A percentile compares a stretch with the other conserved stretches of the same genome.
phyloP scores from a whole-genome alignment of 2,113 vertebrate genomes.

The Lagenorhynchus albirostris region DNA sequence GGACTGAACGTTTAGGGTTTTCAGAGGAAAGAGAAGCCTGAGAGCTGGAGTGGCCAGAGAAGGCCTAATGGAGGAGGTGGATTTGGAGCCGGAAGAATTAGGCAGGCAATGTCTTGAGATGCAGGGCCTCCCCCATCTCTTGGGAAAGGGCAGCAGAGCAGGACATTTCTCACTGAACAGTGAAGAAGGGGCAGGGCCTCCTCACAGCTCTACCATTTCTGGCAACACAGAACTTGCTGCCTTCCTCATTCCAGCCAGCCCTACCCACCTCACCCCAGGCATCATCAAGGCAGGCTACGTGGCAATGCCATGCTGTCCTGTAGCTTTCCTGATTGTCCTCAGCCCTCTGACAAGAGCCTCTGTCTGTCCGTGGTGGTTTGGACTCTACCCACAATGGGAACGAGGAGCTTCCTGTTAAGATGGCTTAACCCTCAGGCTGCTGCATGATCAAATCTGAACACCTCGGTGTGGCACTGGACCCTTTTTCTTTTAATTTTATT shows the following conservation, averaged over 20 bases:
- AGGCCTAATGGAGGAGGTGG: neutral
- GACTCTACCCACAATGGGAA: neutral
- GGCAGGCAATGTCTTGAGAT: neutral
- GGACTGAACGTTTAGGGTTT: neutral
- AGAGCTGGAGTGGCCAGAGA: neutral
- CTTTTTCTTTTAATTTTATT: neutral
- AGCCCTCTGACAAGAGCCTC: neutral
- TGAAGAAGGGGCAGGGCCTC: neutral
- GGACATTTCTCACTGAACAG: neutral
- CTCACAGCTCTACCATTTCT: neutral
- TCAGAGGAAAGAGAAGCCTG: neutral
- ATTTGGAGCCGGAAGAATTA: neutral
- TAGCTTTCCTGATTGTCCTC: neutral
- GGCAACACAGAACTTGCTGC: neutral
- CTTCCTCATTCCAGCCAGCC: neutral
- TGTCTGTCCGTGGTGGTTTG: neutral
- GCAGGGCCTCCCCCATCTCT: neutral
- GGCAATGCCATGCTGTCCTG: neutral
- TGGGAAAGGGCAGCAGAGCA: neutral
- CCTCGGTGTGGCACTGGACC: neutral
- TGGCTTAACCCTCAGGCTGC: neutral
- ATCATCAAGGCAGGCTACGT: neutral
- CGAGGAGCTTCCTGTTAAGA: neutral
- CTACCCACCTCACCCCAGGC: neutral
- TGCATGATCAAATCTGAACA: neutral